Conservation (phyloP, 2,797 vertebrate genomes). For the Hafferia zeledoni region DNA sequence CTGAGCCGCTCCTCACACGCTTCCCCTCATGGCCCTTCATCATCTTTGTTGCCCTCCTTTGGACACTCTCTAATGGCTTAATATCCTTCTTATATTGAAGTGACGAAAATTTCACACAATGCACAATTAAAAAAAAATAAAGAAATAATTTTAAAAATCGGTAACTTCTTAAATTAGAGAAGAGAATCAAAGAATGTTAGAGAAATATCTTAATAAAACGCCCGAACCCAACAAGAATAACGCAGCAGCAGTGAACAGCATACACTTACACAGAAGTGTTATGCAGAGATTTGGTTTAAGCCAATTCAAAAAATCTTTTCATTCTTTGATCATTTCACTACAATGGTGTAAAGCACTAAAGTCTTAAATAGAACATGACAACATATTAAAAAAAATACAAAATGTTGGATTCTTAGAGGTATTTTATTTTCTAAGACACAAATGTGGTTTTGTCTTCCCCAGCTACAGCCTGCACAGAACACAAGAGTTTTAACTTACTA, state of each 20-base stretch:
- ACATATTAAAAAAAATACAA: not conserved
- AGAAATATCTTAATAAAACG: not conserved
- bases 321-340: not conserved
- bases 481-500: conserved; percentile 8
- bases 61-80: not conserved
- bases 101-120: not conserved
- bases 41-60: not conserved
- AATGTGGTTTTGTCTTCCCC: not conserved
- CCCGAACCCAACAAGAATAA: not conserved
- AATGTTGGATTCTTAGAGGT: not conserved
- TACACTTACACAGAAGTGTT: not conserved
- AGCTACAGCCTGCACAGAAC: not conserved
- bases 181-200: not conserved
- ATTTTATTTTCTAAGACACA: not conserved
- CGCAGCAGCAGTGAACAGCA: not conserved
- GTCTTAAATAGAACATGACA: not conserved
- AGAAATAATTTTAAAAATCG: not conserved
- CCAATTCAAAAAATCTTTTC: not conserved
- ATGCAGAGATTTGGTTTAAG: not conserved
- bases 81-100: not conserved
- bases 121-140: not conserved
- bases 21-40: not conserved
- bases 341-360: not conserved
- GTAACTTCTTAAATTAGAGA: not conserved
- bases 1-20: not conserved